Evolutionary conservation across 2,888 invertebrate genomes (phyloP), one percentile per base, ranked within the genome.

Genomic region (Malacosoma neustria): DNA sequence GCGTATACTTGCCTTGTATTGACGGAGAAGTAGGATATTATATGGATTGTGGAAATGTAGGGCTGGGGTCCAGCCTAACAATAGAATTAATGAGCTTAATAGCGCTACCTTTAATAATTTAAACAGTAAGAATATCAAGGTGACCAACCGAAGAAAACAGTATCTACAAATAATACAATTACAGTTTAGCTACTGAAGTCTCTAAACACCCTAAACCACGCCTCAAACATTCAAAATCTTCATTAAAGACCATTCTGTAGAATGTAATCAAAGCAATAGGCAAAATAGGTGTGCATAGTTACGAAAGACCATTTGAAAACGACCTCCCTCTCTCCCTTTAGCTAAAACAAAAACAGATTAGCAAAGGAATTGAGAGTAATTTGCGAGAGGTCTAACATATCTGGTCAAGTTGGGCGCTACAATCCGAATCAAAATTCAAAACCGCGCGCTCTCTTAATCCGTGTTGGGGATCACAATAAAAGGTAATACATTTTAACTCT

Each of bases 401-500:
- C 71, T 75, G 72, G 84, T 60, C 69, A 59, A 57, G 65, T 63
- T 62, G 60, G 58, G 61, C 58, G 70, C 70, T 72, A 80, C 79
- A 82, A 77, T 81, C 71, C 81, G 71, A 85, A 85, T 85, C 85
- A 84, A 80, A 85, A 85, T 85, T 85, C 85, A 82, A 85, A 85
- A 85, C 85, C 84, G 81, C 84, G 77, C 80, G 67, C 81, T 76
- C 82, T 84, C 84, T 84, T 84, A 85, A 85, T 85, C 85, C 85
- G 76, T 76, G 81, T 80, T 82, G 80, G 80, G 80, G 85, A 81
- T 82, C 82, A 85, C 85, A 85, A 85, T 85, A 85, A 85, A 85
- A 85, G 84, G 84, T 84, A 84, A 82, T 82, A 85, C 81, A 85
- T 85, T 85, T 82, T 76, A 82, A 80, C 75, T 81, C 72, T 57